Percentiles rank a stretch among this genome's conserved stretches.
phyloP scores from a whole-genome alignment of 2,113 vertebrate genomes.

The Athene cunicularia region DNA sequence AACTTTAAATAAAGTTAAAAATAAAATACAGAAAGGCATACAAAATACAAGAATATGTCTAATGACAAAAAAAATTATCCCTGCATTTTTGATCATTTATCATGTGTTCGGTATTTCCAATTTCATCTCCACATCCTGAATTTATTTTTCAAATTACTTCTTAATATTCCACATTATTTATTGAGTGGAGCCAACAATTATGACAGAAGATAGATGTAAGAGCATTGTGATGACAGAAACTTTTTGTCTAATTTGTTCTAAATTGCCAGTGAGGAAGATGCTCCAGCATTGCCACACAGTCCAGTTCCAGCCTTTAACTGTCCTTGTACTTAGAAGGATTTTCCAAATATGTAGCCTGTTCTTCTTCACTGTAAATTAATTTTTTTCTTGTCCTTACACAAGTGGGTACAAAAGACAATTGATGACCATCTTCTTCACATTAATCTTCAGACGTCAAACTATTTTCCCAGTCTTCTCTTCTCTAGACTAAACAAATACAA shows the following conservation, averaged over 20 bases:
- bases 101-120: not conserved
- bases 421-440: not conserved
- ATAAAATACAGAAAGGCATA: not conserved
- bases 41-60: not conserved
- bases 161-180: not conserved
- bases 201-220: not conserved
- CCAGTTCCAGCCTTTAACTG: not conserved
- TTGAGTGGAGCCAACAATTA: not conserved
- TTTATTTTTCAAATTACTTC: not conserved
- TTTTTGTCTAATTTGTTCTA: not conserved
- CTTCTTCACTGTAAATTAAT: not conserved
- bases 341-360: not conserved
- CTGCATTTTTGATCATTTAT: not conserved
- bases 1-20: not conserved
- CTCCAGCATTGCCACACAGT: not conserved
- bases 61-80: not conserved
- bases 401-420: not conserved
- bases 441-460: not conserved
- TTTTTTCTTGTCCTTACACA: not conserved
- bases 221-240: not conserved
- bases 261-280: not conserved
- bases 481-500: not conserved
- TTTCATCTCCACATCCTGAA: not conserved
- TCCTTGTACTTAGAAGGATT: not conserved
- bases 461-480: not conserved